Evolutionary conservation across 2,888 invertebrate genomes (phyloP).

Genomic region (Plebejus melissa): DNA sequence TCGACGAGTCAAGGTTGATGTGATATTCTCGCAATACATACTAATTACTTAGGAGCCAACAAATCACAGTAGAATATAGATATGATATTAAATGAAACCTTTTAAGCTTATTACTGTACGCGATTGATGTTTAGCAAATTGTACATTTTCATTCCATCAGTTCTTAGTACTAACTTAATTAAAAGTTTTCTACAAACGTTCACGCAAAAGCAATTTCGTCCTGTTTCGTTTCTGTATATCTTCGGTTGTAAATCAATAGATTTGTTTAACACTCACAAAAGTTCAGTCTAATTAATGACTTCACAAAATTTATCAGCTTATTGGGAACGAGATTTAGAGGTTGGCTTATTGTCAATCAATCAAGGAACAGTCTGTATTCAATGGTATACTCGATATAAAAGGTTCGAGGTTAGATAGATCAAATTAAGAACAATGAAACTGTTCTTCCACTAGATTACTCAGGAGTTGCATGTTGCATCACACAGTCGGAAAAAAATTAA

Average conservation of each 20-base stretch:
- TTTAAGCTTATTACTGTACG: neutral
- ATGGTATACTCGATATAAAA: neutral
- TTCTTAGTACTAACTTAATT: neutral
- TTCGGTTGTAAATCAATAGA: conserved; percentile 7
- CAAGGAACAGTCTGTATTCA: neutral
- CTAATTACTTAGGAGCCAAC: too few species aligned
- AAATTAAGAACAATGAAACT: too few species aligned
- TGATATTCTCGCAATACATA: too few species aligned
- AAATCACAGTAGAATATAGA: neutral
- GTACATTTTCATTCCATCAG: neutral
- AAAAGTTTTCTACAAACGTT: neutral
- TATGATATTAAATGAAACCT: neutral
- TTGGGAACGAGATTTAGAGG: conserved; percentile 10
- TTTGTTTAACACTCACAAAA: conserved; percentile 13
- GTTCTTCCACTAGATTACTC: too few species aligned
- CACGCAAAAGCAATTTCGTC: conserved; percentile 1
- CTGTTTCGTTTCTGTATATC: conserved; percentile 3
- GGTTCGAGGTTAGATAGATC: neutral
- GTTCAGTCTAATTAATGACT: conserved; percentile 11
- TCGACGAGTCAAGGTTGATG: too few species aligned
- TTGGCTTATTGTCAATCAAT: conserved; percentile 12
- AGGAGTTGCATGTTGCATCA: too few species aligned
- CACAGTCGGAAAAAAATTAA: too few species aligned
- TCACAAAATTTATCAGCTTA: conserved; percentile 11
- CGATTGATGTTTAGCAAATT: neutral